Evolutionary conservation across 2,113 vertebrate genomes (phyloP).

Genomic region (Centropus unirufus): DNA sequence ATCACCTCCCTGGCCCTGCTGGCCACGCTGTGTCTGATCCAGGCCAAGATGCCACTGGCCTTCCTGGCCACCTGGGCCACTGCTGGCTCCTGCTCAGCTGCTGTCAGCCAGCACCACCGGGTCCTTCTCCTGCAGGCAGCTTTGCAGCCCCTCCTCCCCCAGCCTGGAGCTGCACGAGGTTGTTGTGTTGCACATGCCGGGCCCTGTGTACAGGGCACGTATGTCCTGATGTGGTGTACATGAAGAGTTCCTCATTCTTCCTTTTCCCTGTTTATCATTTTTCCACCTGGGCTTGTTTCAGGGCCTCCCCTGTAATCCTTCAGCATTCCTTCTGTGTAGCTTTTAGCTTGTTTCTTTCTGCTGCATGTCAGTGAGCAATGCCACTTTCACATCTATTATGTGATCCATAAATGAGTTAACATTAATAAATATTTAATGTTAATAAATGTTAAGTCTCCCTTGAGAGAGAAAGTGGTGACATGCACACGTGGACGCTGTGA

Average conservation of each 20-base stretch:
- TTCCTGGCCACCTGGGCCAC: too few species aligned
- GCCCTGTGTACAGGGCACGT: too few species aligned
- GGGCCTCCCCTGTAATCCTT: neutral
- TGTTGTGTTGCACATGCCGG: too few species aligned
- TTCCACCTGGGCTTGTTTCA: neutral
- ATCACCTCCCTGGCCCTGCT: too few species aligned
- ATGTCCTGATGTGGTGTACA: neutral
- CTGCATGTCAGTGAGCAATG: neutral
- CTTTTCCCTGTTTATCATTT: neutral
- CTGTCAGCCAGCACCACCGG: too few species aligned
- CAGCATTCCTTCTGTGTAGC: neutral
- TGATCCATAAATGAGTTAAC: neutral
- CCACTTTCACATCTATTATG: neutral
- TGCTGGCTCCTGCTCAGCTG: too few species aligned
- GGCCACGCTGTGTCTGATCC: too few species aligned
- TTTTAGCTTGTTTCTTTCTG: neutral
- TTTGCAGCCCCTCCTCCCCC: too few species aligned
- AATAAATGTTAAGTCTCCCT: neutral
- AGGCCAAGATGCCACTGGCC: too few species aligned
- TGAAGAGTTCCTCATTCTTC: neutral
- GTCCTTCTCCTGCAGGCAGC: too few species aligned
- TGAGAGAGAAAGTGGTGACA: neutral
- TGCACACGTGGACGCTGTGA: neutral
- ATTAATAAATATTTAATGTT: neutral
- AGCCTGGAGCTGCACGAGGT: too few species aligned